Conservation (phyloP, 2,113 vertebrate species). For the Brienomyrus longianalis region DNA sequence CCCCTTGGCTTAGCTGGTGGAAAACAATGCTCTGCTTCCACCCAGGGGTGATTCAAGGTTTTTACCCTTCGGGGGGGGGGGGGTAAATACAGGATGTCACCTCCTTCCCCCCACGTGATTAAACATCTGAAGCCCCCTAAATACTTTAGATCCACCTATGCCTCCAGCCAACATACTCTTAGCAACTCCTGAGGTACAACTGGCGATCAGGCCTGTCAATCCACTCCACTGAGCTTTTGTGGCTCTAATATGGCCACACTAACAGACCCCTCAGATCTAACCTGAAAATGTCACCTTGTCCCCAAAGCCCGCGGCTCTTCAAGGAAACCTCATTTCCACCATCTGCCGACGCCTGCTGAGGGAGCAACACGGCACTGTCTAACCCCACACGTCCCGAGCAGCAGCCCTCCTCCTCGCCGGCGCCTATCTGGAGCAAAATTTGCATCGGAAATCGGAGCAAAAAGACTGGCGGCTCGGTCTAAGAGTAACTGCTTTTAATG, state of each 20-base stretch:
- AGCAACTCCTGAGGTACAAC: background rate
- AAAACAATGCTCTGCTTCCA: background rate
- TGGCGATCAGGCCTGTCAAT: background rate
- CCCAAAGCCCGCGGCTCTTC: background rate
- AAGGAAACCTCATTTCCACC: conserved; percentile 5
- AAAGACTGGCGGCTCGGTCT: background rate
- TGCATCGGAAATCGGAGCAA: conserved; percentile 17
- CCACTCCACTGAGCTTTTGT: background rate
- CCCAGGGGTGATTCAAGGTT: background rate
- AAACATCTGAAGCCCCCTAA: background rate
- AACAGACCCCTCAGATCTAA: conserved; percentile 7
- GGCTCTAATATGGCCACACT: background rate
- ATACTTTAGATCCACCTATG: background rate
- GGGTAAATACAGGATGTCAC: background rate
- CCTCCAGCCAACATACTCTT: background rate
- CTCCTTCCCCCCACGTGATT: background rate
- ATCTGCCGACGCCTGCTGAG: conserved; percentile 4
- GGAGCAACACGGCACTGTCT: background rate
- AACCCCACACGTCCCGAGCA: background rate
- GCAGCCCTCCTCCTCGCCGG: background rate
- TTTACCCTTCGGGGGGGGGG: background rate
- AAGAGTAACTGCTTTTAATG: background rate
- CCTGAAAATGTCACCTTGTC: conserved; percentile 15
- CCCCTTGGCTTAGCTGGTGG: background rate
- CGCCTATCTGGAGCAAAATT: conserved; percentile 15